Conservation (phyloP, 2,888 invertebrate genomes). For the Dromius quadrimaculatus region DNA sequence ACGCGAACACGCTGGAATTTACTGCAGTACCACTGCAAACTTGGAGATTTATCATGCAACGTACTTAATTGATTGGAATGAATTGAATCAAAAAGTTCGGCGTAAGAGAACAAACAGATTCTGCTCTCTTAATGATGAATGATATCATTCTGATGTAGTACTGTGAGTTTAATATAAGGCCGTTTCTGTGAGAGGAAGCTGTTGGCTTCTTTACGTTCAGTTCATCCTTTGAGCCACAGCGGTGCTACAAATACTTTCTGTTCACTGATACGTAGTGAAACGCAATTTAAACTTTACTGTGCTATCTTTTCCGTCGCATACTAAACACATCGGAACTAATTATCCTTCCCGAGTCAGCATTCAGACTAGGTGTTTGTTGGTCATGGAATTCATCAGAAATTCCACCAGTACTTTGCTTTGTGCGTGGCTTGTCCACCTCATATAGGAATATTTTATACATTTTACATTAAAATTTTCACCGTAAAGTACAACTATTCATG, state of each 20-base stretch:
- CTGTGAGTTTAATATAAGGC: no score
- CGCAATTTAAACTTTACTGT: constrained; percentile 51
- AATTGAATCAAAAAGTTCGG: no score
- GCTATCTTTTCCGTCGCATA: constrained; percentile 50
- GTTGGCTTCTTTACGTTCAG: constrained; percentile 36
- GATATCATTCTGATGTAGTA: no score
- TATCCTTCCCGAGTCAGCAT: constrained; percentile 38
- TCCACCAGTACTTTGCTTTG: constrained; percentile 10
- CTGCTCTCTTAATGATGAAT: no score
- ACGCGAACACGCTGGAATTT: no score
- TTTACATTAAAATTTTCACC: no score
- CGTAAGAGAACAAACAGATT: no score
- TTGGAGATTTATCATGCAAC: no score
- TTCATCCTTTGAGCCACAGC: constrained; percentile 36
- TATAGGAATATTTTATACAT: no score
- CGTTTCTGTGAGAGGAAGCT: background rate
- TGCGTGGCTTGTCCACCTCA: constrained; percentile 32
- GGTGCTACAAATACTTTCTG: constrained; percentile 49
- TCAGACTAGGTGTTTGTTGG: constrained; percentile 27
- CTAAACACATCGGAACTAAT: constrained; percentile 51
- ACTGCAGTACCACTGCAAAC: no score
- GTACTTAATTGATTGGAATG: no score
- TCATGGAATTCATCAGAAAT: constrained; percentile 7
- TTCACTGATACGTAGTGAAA: constrained; percentile 51
- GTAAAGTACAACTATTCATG: no score